Conservation (phyloP, 2,113 vertebrate genomes). For the Onychorhynchus coronatus region DNA sequence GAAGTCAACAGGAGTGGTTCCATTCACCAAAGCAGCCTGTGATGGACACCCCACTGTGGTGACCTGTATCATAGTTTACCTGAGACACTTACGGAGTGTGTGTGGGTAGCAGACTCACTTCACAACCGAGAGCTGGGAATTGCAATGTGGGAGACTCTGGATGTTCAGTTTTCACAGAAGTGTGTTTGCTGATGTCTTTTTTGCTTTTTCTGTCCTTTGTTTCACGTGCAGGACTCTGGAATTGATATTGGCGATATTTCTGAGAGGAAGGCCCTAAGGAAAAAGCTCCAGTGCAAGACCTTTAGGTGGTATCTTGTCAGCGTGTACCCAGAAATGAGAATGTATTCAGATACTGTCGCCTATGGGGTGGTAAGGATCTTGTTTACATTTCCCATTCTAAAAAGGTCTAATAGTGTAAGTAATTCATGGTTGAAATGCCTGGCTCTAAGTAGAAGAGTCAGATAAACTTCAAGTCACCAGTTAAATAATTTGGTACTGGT, state of each 20-base stretch:
- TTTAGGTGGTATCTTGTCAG: slow-evolving; percentile 98
- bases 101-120: background rate
- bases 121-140: background rate
- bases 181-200: background rate
- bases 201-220: background rate
- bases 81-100: background rate
- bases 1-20: background rate
- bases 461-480: background rate
- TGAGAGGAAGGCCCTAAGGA: slow-evolving; percentile 91
- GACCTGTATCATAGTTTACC: background rate
- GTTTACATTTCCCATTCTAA: background rate
- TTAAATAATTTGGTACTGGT: background rate
- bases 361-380: slow-evolving; percentile 89
- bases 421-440: background rate
- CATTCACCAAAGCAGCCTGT: background rate
- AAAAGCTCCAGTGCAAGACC: slow-evolving; percentile 94
- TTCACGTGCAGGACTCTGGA: slow-evolving; percentile 84
- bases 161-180: background rate
- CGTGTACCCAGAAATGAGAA: slow-evolving; percentile 97
- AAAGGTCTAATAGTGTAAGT: background rate
- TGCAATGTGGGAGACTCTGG: background rate
- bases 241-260: slow-evolving; percentile 96
- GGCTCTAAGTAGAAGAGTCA: background rate
- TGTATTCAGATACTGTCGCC: slow-evolving; percentile 92
- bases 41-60: background rate